Percentiles rank a stretch among this genome's conserved stretches.
Conservation (phyloP, 2,888 invertebrate species). For the Cryptocheilus praepositus region DNA sequence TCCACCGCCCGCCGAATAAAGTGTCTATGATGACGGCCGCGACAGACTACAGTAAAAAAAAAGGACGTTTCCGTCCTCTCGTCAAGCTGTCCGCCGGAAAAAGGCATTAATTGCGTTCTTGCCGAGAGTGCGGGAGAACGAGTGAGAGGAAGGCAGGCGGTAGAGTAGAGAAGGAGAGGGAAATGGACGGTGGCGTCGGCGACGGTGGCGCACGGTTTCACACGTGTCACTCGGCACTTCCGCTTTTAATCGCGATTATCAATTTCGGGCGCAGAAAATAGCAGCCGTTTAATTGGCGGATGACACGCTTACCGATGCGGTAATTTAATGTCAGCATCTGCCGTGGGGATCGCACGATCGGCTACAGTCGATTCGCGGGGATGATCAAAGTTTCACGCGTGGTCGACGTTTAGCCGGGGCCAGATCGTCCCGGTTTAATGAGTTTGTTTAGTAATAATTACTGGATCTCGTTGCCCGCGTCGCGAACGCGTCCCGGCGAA, state of each 20-base stretch:
- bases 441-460: conserved; percentile 61
- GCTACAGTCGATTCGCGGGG: conserved; percentile 55
- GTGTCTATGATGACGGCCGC: too few relatives aligned
- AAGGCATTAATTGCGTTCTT: conserved; percentile 17
- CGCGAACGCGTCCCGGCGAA: conserved; percentile 12
- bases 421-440: conserved; percentile 57
- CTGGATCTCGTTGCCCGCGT: conserved; percentile 30
- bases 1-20: too few relatives aligned
- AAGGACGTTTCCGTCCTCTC: neutral
- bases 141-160: too few relatives aligned
- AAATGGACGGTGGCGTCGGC: conserved; percentile 44
- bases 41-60: neutral
- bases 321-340: conserved; percentile 62
- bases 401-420: conserved; percentile 47
- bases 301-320: conserved; percentile 66
- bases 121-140: conserved; percentile 23
- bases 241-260: conserved; percentile 62
- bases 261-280: conserved; percentile 58
- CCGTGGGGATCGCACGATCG: conserved; percentile 49
- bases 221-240: conserved; percentile 55
- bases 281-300: conserved; percentile 65
- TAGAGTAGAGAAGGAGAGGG: conserved; percentile 25
- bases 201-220: conserved; percentile 39
- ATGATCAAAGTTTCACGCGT: conserved; percentile 64
- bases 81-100: conserved; percentile 6